Conservation (phyloP, 2,797 vertebrate species). For the Coregonus suidteri region DNA sequence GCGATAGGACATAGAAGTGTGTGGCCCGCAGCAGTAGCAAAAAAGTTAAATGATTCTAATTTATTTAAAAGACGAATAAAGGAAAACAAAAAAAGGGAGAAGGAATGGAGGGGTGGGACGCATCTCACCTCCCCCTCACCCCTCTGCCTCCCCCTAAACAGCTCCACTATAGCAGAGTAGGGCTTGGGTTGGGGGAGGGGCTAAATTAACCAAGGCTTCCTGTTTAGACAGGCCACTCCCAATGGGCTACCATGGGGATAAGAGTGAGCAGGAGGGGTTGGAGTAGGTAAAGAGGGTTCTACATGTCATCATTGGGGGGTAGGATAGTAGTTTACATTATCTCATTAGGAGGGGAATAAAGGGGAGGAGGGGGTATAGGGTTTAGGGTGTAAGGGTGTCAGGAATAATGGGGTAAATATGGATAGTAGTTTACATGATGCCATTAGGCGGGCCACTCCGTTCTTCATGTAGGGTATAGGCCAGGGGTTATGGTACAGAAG, state of each 20-base stretch:
- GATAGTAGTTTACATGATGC: constrained; percentile 83
- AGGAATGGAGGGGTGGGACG: constrained; percentile 39
- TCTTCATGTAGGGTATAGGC: constrained; percentile 88
- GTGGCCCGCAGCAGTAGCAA: constrained; percentile 66
- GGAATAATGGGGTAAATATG: constrained; percentile 11
- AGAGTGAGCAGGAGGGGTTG: constrained; percentile 29
- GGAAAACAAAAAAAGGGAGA: constrained; percentile 26
- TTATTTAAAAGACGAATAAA: constrained; percentile 40
- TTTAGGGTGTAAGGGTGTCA: not conserved
- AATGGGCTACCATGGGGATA: constrained; percentile 52
- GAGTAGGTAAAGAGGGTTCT: not conserved
- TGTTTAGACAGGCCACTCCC: constrained; percentile 64
- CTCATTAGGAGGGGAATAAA: not conserved
- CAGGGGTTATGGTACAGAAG: not conserved
- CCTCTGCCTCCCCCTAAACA: constrained; percentile 34
- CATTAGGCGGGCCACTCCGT: constrained; percentile 94
- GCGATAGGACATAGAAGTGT: constrained; percentile 48
- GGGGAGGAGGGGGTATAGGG: constrained; percentile 5
- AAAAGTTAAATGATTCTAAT: constrained; percentile 61
- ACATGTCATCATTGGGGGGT: not conserved
- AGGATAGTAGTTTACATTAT: not conserved
- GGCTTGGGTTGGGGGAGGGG: constrained; percentile 43
- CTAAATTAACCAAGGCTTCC: constrained; percentile 57
- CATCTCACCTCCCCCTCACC: constrained; percentile 69
- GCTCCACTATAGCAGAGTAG: constrained; percentile 37